Conservation (phyloP, 2,113 vertebrate species). For the Leucopsar rothschildi region DNA sequence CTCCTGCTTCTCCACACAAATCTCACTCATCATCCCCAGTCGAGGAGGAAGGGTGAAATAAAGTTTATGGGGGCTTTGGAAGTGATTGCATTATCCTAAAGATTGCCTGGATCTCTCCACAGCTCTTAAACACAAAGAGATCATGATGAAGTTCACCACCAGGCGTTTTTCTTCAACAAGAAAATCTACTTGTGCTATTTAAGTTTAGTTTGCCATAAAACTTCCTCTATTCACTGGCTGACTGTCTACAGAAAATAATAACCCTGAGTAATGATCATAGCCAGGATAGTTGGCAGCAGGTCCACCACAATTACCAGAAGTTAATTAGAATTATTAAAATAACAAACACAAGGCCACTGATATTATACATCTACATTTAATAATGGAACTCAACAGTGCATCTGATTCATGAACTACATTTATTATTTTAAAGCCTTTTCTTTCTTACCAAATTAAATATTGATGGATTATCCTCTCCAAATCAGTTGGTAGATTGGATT, state of each 20-base stretch:
- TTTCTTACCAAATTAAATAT: conserved; percentile 67
- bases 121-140: conserved; percentile 5
- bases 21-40: conserved; percentile 2
- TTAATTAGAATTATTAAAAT: conserved; percentile 76
- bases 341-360: conserved; percentile 55
- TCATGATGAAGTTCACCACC: neutral
- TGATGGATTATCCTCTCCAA: conserved; percentile 51
- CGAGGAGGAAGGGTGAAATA: neutral
- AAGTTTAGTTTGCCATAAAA: conserved; percentile 46
- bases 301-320: conserved; percentile 69
- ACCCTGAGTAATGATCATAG: conserved; percentile 45
- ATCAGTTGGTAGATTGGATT: conserved; percentile 20
- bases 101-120: neutral
- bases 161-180: conserved; percentile 18
- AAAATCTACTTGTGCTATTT: conserved; percentile 26
- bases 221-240: conserved; percentile 35
- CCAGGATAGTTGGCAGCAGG: conserved; percentile 5
- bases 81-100: conserved; percentile 33
- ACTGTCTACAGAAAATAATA: conserved; percentile 47
- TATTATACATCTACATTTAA: conserved; percentile 61
- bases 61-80: neutral
- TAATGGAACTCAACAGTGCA: conserved; percentile 43
- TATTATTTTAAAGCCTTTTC: conserved; percentile 46
- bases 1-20: neutral
- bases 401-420: conserved; percentile 58